phyloP scores from a whole-genome alignment of 2,113 vertebrate genomes.

The Myotis yumanensis region DNA sequence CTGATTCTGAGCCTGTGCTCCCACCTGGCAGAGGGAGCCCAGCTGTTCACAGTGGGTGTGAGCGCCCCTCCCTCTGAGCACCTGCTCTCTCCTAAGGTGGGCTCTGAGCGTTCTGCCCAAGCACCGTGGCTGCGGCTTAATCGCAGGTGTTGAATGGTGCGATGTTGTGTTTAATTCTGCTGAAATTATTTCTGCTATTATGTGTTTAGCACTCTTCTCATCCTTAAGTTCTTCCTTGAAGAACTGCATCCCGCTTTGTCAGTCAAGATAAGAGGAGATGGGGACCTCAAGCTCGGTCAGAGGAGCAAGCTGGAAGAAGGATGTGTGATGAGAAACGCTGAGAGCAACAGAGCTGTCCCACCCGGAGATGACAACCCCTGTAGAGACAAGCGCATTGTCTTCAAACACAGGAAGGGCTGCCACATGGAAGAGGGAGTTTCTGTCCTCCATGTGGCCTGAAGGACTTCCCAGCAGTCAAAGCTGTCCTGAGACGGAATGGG shows the following conservation, averaged over 20 bases:
- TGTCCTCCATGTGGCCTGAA: neutral
- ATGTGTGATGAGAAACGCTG: neutral
- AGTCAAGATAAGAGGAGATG: neutral
- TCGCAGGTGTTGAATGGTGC: neutral
- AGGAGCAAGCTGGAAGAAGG: neutral
- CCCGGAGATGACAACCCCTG: rapidly evolving
- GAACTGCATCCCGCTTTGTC: neutral
- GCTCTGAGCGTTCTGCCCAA: neutral
- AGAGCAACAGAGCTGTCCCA: neutral
- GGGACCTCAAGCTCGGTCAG: neutral
- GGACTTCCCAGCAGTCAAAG: neutral
- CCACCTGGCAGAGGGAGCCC: neutral
- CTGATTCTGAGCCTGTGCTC: neutral
- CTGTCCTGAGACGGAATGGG: neutral
- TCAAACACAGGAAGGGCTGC: neutral
- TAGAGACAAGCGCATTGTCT: neutral
- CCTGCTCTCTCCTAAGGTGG: neutral
- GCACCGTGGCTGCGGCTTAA: neutral
- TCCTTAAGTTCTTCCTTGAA: neutral
- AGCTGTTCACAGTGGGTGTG: neutral
- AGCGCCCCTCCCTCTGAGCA: neutral
- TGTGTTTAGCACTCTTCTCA: neutral
- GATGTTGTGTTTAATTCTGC: neutral
- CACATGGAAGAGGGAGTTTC: neutral
- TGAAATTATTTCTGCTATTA: neutral